Base-by-base conservation (phyloP, 2,113 vertebrate genomes). In the Psittacula cyanocephala region DNA sequence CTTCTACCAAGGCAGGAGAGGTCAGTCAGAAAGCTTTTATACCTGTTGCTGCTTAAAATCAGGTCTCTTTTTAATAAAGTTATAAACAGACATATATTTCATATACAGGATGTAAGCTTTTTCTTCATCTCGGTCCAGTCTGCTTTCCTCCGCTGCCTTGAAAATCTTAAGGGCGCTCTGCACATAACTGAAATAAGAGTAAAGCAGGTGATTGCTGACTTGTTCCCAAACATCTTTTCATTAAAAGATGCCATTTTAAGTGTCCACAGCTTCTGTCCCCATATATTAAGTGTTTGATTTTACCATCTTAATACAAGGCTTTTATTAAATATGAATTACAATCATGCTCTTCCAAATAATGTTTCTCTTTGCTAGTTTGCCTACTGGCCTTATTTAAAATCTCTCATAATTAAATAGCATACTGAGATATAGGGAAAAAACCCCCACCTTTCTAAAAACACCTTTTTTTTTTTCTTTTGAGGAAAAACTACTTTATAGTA, bases 21-120 rank as follows among this genome's bases (percentile, higher is more conserved):
- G 47, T 75, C 65, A 91, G 46, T 41, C 47, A 53, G 83, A 97
- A 91, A 88, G 65, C 35, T 94, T 93, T 78, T 81, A 33, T 98
- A 99, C 99, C 99, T 98, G 98, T 64, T 99, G 99, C 77, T 99
- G 98, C 94, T 98, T 99, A 98, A 99, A 99, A 95, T 99, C 99
- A 11, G 98, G 97, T 95, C 99, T 99, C 94, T 99, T 99, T 97
- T 99, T 99, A 96, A 99, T 98, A 60, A 99, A 98, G 86, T 99
- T 98, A 98, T 99, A 99, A 35, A 99, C 99, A 70, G 98, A 97
- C 93, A 99, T 98, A 69, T 99, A 99, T 97, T 99, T 99, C 99
- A 99, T 99, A 85, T 99, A 99, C 3, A 99, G 95, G 41, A 99
- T 99, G 68, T 99, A 99, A 41, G 99, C 99, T 88, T 97, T 99